Evolutionary conservation across 2,888 invertebrate species (phyloP), one percentile per base, ranked within the genome.

Genomic region (Tipula unca): DNA sequence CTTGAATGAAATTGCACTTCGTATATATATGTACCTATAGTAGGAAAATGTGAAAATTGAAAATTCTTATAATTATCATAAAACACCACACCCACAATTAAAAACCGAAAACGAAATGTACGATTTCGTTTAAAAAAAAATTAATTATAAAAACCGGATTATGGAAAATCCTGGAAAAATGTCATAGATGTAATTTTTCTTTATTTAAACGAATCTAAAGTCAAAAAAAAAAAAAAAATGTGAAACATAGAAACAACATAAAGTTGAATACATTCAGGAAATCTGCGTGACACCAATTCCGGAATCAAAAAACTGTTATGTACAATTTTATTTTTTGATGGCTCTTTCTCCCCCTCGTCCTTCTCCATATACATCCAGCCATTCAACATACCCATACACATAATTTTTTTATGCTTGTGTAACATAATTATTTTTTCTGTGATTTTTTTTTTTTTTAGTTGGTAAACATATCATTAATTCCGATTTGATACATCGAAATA

Each of bases 171-270:
- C 69, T 69, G 69, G 69, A 69, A 69, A 48, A 69, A 69, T 69
- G 69, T 69, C 69, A 69, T 69, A 69, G 69, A 69, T 69, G 69
- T 69, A 69, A 69, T 69, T 69, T 69, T 69, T 69, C 69, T 69
- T 69, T 69, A 69, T 69, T 69, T 69, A 69, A 69, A 69, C 69
- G n/a, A 17, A 17, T 17, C 48, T 25, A 69, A 69, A 69, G 25
- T 25, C 48, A 6, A 48, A 48, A 69, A 69, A 69, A 69, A 69
- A 69, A 25, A 25, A 25, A 25, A 25, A 25, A 8, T 25, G 25
- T 25, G 25, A 69, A 69, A 69, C 25, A 69, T 25, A 69, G 20
- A 69, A 69, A 69, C 69, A 69, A 69, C 69, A 69, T 69, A 69
- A 69, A 69, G 69, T 69, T 69, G 25, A 69, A 69, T 69, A 69